phyloP scores from a whole-genome alignment of 1,140 invertebrate species.

The Temnothorax curvispinosus region DNA sequence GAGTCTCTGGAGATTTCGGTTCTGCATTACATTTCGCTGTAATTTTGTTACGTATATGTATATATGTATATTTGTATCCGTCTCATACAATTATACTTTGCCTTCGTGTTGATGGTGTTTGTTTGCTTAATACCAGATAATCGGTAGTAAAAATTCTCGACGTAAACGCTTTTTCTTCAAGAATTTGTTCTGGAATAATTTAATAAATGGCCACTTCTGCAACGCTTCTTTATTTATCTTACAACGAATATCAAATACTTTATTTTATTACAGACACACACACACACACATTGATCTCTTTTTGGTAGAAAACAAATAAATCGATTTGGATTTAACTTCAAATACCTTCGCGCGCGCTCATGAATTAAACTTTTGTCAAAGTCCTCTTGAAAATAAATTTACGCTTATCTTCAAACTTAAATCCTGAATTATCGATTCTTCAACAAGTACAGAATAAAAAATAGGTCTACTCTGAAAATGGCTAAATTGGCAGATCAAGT shows the following conservation, averaged over 20 bases:
- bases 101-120: not conserved
- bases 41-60: not conserved
- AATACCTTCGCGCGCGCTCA: not conserved
- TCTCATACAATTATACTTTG: not conserved
- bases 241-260: not conserved
- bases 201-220: not conserved
- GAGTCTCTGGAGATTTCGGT: slow-evolving; percentile 27
- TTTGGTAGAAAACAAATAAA: not conserved
- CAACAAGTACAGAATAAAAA: not conserved
- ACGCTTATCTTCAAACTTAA: not conserved
- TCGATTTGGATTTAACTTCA: slow-evolving; percentile 2
- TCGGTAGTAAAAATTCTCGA: not conserved
- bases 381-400: not conserved
- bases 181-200: not conserved
- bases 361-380: slow-evolving; percentile 16
- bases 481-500: not conserved
- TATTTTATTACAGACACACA: not conserved
- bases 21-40: not conserved
- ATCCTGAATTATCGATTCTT: not conserved
- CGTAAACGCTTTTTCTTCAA: not conserved
- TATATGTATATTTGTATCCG: not conserved
- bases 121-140: not conserved
- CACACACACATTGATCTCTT: not conserved
- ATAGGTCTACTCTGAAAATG: not conserved
- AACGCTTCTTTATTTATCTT: not conserved